A percentile compares a stretch with the other conserved stretches of the same genome.
These are phyloP conservation scores for Hydrozoanthus tunicans DNA, from an alignment of 64 coral and sea anemone species.

Conservation along the genomic window DNA sequence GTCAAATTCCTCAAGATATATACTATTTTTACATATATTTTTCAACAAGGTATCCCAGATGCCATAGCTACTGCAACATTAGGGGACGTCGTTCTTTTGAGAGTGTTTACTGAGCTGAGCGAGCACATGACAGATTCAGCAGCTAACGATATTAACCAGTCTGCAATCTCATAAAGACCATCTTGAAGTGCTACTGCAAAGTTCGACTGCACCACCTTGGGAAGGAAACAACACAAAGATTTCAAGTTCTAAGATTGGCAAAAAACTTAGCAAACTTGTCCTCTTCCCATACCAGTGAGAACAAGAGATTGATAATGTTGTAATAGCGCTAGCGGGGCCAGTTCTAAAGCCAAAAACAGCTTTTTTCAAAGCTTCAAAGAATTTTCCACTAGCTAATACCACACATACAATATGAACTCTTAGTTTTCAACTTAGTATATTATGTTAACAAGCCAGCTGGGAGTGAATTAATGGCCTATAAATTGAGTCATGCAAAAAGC, in stretches of 20 bases:
- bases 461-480: too few species aligned
- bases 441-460: too few species aligned
- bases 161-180: background rate
- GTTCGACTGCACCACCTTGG: constrained; percentile 9
- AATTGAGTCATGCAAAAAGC: too few species aligned
- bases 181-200: background rate
- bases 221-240: constrained; percentile 5
- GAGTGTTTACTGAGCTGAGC: background rate
- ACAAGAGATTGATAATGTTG: too few species aligned
- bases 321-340: too few species aligned
- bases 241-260: constrained; percentile 8
- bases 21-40: background rate
- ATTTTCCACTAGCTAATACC: too few species aligned
- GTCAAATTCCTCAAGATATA: background rate
- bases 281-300: too few species aligned
- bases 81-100: background rate
- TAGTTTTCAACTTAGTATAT: too few species aligned
- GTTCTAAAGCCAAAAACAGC: too few species aligned
- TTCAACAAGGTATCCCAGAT: background rate
- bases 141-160: background rate
- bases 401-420: too few species aligned
- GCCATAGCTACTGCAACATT: background rate
- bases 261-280: background rate
- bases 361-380: too few species aligned
- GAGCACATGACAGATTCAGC: background rate